These are phyloP conservation scores for Pseudorectes ferrugineus DNA, from an alignment of 2,113 vertebrate species.

Conservation along the genomic window DNA sequence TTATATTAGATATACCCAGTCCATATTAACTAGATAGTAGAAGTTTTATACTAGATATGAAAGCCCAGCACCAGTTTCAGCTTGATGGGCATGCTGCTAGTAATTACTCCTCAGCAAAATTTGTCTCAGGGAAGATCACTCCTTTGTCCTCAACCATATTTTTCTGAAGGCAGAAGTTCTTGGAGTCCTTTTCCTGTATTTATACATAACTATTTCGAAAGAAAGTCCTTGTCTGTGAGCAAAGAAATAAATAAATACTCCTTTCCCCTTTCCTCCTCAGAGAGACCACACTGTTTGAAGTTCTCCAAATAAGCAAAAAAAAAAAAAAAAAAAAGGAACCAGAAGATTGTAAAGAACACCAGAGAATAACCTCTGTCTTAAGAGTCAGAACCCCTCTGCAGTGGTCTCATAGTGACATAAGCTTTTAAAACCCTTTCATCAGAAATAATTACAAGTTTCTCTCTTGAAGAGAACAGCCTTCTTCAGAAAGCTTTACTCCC, in stretches of 20 bases:
- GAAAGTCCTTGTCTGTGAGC: slow-evolving; percentile 11
- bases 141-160: background rate
- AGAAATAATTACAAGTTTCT: background rate
- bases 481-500: background rate
- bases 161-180: background rate
- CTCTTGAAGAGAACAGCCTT: background rate
- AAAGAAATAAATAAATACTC: slow-evolving; percentile 32
- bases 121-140: background rate
- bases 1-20: background rate
- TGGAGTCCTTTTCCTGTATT: background rate
- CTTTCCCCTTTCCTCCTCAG: background rate
- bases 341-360: background rate
- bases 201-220: slow-evolving; percentile 52
- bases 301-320: slow-evolving; percentile 3
- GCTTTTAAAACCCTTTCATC: background rate
- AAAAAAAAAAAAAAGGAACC: background rate
- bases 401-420: background rate
- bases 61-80: background rate
- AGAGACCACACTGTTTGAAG: slow-evolving; percentile 25
- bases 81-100: background rate
- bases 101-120: background rate
- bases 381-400: background rate
- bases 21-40: background rate
- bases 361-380: background rate
- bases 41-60: background rate